These are phyloP conservation scores for Tachysurus fulvidraco DNA, from an alignment of 2,113 vertebrate species.

Conservation along the genomic window DNA sequence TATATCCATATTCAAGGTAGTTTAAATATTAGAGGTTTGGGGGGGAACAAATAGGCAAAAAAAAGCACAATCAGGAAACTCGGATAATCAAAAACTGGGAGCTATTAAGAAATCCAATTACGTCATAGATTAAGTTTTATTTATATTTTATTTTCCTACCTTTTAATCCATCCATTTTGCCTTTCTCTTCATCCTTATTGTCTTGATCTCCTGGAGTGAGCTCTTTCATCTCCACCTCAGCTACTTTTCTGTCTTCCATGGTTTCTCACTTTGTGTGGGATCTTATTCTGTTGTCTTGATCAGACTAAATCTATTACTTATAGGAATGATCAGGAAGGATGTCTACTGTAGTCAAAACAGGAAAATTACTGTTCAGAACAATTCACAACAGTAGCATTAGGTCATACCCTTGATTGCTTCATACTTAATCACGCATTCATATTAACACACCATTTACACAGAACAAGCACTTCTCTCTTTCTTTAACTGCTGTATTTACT, in stretches of 20 bases:
- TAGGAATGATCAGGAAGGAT: background rate
- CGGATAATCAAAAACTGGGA: no score
- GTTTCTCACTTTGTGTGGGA: constrained; percentile 20
- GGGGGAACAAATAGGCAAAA: background rate
- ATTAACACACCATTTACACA: background rate
- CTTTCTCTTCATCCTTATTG: background rate
- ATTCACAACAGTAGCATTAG: background rate
- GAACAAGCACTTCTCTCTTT: constrained; percentile 42
- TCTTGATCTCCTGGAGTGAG: constrained; percentile 6
- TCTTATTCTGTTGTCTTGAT: constrained; percentile 47
- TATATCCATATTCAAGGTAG: background rate
- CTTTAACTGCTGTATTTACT: background rate
- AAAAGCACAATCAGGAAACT: background rate
- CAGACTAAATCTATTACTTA: background rate
- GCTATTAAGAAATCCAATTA: background rate
- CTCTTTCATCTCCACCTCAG: constrained; percentile 60
- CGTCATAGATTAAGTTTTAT: no score
- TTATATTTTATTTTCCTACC: constrained; percentile 23
- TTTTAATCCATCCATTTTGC: constrained; percentile 10
- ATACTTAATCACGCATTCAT: constrained; percentile 24
- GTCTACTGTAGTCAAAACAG: no score
- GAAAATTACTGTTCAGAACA: background rate
- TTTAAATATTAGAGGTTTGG: background rate
- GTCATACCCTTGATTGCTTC: background rate
- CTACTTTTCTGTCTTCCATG: constrained; percentile 41